phyloP scores from a whole-genome alignment of 2,888 invertebrate species.

The Mythimna albipuncta region DNA sequence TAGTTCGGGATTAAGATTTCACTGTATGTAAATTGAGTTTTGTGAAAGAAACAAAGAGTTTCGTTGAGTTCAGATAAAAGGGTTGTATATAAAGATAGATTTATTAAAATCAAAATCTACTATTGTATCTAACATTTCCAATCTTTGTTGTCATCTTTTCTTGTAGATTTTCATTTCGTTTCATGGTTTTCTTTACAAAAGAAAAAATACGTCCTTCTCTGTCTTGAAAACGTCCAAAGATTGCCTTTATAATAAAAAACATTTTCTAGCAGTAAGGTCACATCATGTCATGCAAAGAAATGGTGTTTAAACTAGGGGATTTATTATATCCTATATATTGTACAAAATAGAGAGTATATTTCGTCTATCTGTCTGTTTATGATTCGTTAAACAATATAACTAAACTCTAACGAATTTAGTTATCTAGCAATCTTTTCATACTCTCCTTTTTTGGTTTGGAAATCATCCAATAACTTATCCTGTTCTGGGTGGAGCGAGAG shows the following conservation, averaged over 20 bases:
- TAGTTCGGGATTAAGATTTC: conserved; percentile 50
- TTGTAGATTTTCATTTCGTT: background rate
- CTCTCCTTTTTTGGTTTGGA: background rate
- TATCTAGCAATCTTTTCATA: too few relatives aligned
- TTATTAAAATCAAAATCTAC: conserved; percentile 5
- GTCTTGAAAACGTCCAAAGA: too few relatives aligned
- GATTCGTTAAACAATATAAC: too few relatives aligned
- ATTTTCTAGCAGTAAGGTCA: too few relatives aligned
- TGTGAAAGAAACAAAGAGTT: conserved; percentile 34
- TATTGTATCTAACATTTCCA: background rate
- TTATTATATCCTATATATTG: background rate
- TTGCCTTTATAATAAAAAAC: too few relatives aligned
- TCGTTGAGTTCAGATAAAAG: background rate
- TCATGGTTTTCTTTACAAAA: background rate
- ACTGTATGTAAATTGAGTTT: conserved; percentile 56
- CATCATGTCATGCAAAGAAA: too few relatives aligned
- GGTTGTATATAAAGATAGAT: background rate
- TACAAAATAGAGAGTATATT: background rate
- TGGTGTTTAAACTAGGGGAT: too few relatives aligned
- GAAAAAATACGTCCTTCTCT: too few relatives aligned
- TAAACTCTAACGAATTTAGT: too few relatives aligned
- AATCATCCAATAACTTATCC: too few relatives aligned
- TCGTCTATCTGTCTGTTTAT: background rate
- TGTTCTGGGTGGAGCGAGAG: too few relatives aligned
- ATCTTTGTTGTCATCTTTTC: conserved; percentile 11